Evolutionary conservation across 1,140 invertebrate species (phyloP), one percentile per base, ranked within the genome.

Genomic region (Drosophila asahinai): DNA sequence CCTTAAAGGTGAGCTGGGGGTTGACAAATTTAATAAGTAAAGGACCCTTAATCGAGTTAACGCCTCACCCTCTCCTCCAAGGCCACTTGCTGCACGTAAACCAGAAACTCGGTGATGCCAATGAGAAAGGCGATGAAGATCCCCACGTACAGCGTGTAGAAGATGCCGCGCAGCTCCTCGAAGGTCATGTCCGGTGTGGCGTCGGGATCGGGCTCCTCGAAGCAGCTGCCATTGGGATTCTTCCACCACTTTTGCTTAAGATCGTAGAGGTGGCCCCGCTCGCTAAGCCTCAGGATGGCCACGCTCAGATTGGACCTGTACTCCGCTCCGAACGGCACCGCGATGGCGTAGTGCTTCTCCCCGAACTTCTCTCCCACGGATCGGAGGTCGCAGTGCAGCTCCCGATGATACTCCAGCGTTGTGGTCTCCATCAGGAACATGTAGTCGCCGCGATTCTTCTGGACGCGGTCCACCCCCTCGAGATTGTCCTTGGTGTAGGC

Each of bases 401-500:
- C 97, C 2, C 97, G 95, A 65, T 95, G 95, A 83, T 97, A 98
- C 92, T 99, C 98, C 45, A 99, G 94, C 93, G 97, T 97, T 0
- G 97, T 97, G 0, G 97, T 98, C 93, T 99, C 98, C 97, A 99
- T 98, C 0, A 99, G 94, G 91, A 98, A 99, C 42, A 98, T 98
- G 91, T 98, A 99, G 83, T 97, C 96, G 6, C 97, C 97, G 73
- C 95, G 95, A 5, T 94, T 95, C 74, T 95, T 95, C 5, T 94
- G 66, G 0, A 99, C 98, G 5, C 97, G 94, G 2, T 98, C 95
- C 0, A 98, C 96, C 1, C 98, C 98, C 84, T 97, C 96, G 1
- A 94, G 93, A 70, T 97, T 97, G 17, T 90, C 94, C 40, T 95
- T 94, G 0, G 96, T 96, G 81, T 97, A 98, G 0, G 97, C 97